Evolutionary conservation across 2,888 invertebrate species (phyloP), one percentile per base, ranked within the genome.

Genomic region (Nymphalis polychloros): DNA sequence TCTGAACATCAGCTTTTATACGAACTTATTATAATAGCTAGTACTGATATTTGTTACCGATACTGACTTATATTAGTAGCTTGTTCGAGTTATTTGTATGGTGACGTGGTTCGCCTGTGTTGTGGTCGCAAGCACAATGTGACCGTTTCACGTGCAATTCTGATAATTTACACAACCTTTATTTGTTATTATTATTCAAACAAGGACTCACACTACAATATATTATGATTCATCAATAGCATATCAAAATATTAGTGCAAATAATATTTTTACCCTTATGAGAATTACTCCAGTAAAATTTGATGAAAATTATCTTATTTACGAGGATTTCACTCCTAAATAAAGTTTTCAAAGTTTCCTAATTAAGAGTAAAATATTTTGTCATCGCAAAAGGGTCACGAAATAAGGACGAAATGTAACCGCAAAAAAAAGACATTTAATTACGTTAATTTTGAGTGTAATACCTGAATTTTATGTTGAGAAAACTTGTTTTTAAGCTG

Each of bases 261-360:
- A 41, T 13, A 13, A 13, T 13, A 13, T 10, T 41, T 10, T 13
- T 41, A 13, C 13, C 10, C 1, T 41, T 41, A 41, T 41, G 13
- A 41, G 13, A 41, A 13, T 41, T 41, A 10, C 13, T 41, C 8
- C 17, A 27, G 16, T 55, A 31, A 27, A 31, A 7, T 23, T 17
- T 31, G n/a, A 17, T n/a, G 31, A 55, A 55, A 31, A 55, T 31
- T 31, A 20, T 16, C 50, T 17, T 49, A 3, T 16, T 19, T 59
- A 48, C n/a, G n/a, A 61, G 31, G 27, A 35, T 49, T 49, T 27
- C 35, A 62, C 52, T 8, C 23, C 53, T 66, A 55, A 64, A 63
- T 66, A 60, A 49, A 59, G 53, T 60, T 65, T 66, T 66, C 59
- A 64, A 71, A 71, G 63, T 59, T 71, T 71, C 47, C 69, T 67